Evolutionary conservation across 2,113 vertebrate genomes (phyloP).

Genomic region (Poeciliopsis prolifica): DNA sequence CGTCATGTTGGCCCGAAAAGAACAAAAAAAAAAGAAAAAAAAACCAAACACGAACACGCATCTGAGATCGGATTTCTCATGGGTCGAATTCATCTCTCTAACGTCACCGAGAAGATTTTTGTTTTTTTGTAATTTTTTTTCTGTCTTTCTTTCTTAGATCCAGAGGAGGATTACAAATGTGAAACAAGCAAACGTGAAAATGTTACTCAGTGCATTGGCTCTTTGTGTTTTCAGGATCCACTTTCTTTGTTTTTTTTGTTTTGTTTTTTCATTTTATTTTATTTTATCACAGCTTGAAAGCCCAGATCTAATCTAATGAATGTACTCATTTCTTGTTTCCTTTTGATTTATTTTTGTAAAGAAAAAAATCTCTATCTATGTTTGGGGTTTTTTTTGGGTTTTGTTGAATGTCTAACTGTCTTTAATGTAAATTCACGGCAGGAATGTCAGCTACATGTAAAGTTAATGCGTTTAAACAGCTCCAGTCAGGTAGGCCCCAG

Average conservation of each 20-base stretch:
- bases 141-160: slow-evolving; percentile 49
- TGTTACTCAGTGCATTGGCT: slow-evolving; percentile 76
- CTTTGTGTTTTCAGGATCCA: slow-evolving; percentile 62
- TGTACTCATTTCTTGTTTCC: slow-evolving; percentile 69
- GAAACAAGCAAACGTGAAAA: slow-evolving; percentile 79
- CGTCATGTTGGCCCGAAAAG: slow-evolving; percentile 73
- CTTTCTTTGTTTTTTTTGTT: too few relatives aligned
- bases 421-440: slow-evolving; percentile 78
- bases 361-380: too few relatives aligned
- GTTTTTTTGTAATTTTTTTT: slow-evolving; percentile 19
- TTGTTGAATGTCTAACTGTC: slow-evolving; percentile 69
- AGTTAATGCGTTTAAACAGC: slow-evolving; percentile 77
- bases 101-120: slow-evolving; percentile 53
- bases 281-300: slow-evolving; percentile 70
- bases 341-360: too few relatives aligned
- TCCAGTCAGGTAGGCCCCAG: slow-evolving; percentile 79
- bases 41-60: slow-evolving; percentile 36
- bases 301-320: slow-evolving; percentile 80
- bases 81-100: slow-evolving; percentile 46
- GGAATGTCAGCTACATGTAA: slow-evolving; percentile 79
- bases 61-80: slow-evolving; percentile 62
- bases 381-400: slow-evolving; percentile 8
- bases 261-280: too few relatives aligned
- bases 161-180: slow-evolving; percentile 72
- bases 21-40: slow-evolving; percentile 39